These are phyloP conservation scores for Plemyria rubiginata DNA, from an alignment of 2,888 invertebrate species.

Conservation along the genomic window DNA sequence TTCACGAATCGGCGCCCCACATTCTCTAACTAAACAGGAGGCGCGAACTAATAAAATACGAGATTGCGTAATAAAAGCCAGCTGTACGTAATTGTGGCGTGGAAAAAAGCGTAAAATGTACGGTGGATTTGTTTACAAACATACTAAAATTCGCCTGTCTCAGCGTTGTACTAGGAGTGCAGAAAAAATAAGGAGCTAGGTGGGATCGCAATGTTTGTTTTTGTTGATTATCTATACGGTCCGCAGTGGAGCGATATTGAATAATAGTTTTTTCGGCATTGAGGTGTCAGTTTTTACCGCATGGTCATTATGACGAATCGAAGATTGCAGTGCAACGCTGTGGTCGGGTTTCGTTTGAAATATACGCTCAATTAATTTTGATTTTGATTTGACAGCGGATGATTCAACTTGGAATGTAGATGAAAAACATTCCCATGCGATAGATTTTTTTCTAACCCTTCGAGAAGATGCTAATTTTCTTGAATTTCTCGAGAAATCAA, in stretches of 20 bases:
- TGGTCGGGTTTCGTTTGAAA: conserved; percentile 58
- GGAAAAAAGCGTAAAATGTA: conserved; percentile 64
- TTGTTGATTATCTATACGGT: conserved; percentile 9
- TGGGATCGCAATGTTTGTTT: conserved; percentile 3
- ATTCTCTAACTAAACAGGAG: conserved; percentile 55
- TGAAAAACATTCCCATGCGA: conserved; percentile 9
- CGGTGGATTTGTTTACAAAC: conserved; percentile 71
- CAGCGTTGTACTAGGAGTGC: conserved; percentile 24
- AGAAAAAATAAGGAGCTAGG: conserved; percentile 22
- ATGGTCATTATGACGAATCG: conserved; percentile 71
- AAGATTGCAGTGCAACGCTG: conserved; percentile 68
- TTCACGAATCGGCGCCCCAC: conserved; percentile 53
- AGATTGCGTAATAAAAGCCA: conserved; percentile 70
- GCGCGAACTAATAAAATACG: conserved; percentile 60
- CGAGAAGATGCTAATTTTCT: conserved; percentile 13
- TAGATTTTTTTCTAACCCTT: conserved; percentile 14
- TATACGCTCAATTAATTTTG: conserved; percentile 75
- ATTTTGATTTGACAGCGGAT: conserved; percentile 71
- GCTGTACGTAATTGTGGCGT: conserved; percentile 63
- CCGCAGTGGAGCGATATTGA: conserved; percentile 55
- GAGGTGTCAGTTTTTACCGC: conserved; percentile 76
- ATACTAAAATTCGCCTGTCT: conserved; percentile 39
- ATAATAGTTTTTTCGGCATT: conserved; percentile 65
- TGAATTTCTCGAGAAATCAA: conserved; percentile 12
- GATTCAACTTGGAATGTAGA: conserved; percentile 30